Base-by-base conservation (phyloP, 30 jellyfish, hydroid and myxozoan genomes). In the Mastigias papua region DNA sequence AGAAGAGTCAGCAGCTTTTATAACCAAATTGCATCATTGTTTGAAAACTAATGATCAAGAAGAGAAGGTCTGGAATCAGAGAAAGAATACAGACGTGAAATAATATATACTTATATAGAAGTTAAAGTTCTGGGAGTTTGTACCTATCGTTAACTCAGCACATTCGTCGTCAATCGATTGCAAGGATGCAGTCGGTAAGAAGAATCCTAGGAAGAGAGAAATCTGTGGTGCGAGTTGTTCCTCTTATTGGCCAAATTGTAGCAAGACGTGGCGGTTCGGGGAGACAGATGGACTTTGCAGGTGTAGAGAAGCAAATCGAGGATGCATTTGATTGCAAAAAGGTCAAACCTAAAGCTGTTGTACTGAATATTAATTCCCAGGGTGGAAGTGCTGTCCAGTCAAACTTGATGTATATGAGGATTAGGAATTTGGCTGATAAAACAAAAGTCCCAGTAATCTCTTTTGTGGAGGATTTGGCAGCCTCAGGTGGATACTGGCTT, bases 301-400 rank as follows among this genome's bases (percentile, higher is more conserved):
- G 57, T 37, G 22, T 93, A 17, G 97, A 93, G 34, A 81, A 87
- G 30, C 89, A 81, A 54, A 87, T 93, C n/a, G 93, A 74, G 25
- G 76, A 82, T n/a, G 88, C 98, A 2, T 93, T 93, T 69, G 90
- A 82, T 65, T 66, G 92, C 69, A 86, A 93, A 48, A 86, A 67
- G 51, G 84, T 63, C n/a, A 82, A 81, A 65, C 96, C 96, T 4
- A 88, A 88, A 62, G 97, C 97, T 23, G 97, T 93, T 27, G 89
- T 76, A 27, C 62, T 93, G 21, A 84, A 82, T 46, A 87, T 93
- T 16, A 93, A 93, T 84, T 78, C 95, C 35, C 84, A 78, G 9
- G 98, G 98, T 30, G 98, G 98, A 0, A 87, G 97, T 34, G 92
- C 98, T 6, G 95, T 72, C 4, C 98, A 93, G 80, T 93, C 98